Evolutionary conservation across 2,113 vertebrate genomes (phyloP).

Genomic region (Microcebus lehilahytsara): DNA sequence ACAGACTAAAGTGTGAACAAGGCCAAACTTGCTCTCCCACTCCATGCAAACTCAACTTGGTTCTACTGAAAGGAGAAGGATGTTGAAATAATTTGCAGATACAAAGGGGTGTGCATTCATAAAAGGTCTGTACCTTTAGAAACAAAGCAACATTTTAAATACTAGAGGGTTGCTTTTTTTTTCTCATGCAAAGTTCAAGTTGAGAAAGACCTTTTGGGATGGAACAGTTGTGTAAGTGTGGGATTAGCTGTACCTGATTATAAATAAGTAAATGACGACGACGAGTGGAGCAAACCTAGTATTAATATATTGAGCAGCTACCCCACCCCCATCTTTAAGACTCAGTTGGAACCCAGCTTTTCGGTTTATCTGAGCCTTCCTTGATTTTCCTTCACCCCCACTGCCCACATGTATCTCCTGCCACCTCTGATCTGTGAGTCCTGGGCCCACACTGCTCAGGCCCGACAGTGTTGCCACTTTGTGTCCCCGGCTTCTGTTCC

Average conservation of each 20-base stretch:
- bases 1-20: no score
- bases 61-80: rapidly evolving
- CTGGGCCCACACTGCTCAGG: not conserved
- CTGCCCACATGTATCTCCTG: not conserved
- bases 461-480: rapidly evolving
- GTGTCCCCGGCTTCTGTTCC: not conserved
- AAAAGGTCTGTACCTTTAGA: not conserved
- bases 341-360: not conserved
- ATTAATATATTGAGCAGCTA: not conserved
- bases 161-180: not conserved
- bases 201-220: slow-evolving; percentile 57
- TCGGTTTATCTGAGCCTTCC: not conserved
- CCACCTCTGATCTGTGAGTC: rapidly evolving
- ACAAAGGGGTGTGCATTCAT: rapidly evolving
- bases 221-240: slow-evolving; percentile 60
- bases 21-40: no score
- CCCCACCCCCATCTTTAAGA: not conserved
- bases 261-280: slow-evolving; percentile 38
- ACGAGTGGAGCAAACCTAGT: not conserved
- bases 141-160: not conserved
- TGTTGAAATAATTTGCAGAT: not conserved
- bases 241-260: slow-evolving; percentile 71
- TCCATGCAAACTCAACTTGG: not conserved
- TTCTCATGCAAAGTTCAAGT: slow-evolving; percentile 56
- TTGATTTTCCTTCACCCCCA: not conserved